Evolutionary conservation across 2,113 vertebrate species (phyloP).

Genomic region (Oreochromis spilurus): DNA sequence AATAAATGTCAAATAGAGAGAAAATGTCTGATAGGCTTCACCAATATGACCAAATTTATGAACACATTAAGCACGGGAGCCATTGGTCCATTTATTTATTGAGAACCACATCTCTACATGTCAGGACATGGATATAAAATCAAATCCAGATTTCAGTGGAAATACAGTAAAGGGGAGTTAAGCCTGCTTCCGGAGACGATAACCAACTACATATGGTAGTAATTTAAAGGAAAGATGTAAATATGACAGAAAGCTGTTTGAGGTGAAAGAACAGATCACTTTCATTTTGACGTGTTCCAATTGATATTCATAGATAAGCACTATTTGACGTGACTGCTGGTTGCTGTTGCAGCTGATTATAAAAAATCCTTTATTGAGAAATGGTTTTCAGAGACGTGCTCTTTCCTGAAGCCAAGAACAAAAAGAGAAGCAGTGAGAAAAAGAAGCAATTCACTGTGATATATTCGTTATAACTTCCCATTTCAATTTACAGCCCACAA

Average conservation of each 20-base stretch:
- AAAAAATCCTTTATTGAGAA: not conserved
- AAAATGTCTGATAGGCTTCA: not conserved
- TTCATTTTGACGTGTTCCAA: not conserved
- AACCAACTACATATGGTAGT: not conserved
- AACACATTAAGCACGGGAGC: not conserved
- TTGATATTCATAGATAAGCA: not conserved
- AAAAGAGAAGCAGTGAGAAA: conserved; percentile 82
- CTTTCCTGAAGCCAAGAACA: conserved; percentile 79
- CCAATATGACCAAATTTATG: not conserved
- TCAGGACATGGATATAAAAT: not conserved
- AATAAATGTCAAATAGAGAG: not conserved
- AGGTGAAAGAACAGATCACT: not conserved
- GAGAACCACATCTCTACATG: not conserved
- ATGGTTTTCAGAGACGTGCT: not conserved
- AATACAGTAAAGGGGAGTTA: not conserved
- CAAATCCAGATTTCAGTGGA: not conserved
- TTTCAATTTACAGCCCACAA: not conserved
- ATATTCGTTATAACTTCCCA: not conserved
- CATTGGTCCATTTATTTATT: not conserved
- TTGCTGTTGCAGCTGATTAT: not conserved
- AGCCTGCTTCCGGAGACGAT: not conserved
- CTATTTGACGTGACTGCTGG: not conserved
- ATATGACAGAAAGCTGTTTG: not conserved
- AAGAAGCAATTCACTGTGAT: conserved; percentile 75
- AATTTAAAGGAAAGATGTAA: not conserved